These are phyloP conservation scores for Vulpes ferrilata DNA, from an alignment of 2,113 vertebrate species.

Conservation along the genomic window DNA sequence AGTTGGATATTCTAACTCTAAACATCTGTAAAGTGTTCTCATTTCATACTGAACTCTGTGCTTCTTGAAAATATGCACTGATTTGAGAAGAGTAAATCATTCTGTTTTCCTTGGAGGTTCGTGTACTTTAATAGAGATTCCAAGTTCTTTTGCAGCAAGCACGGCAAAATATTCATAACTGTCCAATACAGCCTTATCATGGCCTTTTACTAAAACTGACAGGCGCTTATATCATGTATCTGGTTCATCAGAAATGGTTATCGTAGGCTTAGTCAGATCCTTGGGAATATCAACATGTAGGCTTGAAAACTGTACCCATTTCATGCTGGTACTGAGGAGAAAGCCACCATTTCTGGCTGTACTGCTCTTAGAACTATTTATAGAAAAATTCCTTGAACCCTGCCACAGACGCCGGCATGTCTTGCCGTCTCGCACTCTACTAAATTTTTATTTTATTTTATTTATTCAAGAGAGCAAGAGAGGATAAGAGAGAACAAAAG, in stretches of 20 bases:
- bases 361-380: conserved; percentile 70
- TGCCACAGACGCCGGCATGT: background rate
- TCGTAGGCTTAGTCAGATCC: conserved; percentile 80
- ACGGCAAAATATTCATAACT: conserved; percentile 97
- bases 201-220: conserved; percentile 94
- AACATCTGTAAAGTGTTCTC: conserved; percentile 93
- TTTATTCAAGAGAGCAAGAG: too few species aligned
- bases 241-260: conserved; percentile 93
- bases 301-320: conserved; percentile 79
- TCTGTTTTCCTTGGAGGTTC: conserved; percentile 92
- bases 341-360: conserved; percentile 66
- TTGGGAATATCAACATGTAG: conserved; percentile 73
- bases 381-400: conserved; percentile 77
- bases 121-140: conserved; percentile 90
- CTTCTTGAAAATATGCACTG: conserved; percentile 98
- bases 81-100: conserved; percentile 95
- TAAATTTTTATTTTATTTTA: too few species aligned
- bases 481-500: too few species aligned
- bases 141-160: conserved; percentile 95
- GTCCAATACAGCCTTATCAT: conserved; percentile 95
- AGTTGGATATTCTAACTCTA: conserved; percentile 94
- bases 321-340: conserved; percentile 63
- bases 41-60: conserved; percentile 99
- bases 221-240: conserved; percentile 94
- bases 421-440: too few species aligned